Conservation (phyloP, 2,113 vertebrate genomes). For the Alaudala cheleensis region DNA sequence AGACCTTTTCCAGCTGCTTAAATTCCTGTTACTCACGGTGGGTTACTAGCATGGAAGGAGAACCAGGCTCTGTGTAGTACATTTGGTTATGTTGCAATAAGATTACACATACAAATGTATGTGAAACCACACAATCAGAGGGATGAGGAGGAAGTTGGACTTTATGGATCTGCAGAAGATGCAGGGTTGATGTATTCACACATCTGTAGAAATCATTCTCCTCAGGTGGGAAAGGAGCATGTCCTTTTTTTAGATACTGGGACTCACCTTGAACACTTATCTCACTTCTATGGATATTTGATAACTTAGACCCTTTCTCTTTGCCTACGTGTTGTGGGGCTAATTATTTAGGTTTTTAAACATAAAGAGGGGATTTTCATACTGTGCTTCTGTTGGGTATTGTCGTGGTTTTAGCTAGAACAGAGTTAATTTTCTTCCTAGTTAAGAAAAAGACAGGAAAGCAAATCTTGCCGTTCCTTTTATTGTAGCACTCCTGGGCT, state of each 20-base stretch:
- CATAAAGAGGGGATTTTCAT: neutral
- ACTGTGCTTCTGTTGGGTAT: neutral
- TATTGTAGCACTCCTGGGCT: neutral
- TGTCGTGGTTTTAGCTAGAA: neutral
- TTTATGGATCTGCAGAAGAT: neutral
- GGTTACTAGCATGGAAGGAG: neutral
- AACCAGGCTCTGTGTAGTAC: neutral
- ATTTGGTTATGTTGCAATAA: neutral
- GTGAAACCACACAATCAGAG: neutral
- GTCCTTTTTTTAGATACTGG: neutral
- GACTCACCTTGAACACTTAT: neutral
- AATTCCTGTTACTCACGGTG: neutral
- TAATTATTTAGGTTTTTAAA: neutral
- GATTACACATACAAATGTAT: neutral
- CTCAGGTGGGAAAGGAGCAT: neutral
- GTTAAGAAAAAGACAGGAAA: neutral
- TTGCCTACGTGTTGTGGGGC: neutral
- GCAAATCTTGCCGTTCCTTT: neutral
- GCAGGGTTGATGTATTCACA: neutral
- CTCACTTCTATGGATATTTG: neutral
- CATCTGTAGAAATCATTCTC: neutral
- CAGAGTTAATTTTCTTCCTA: neutral
- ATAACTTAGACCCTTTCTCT: neutral
- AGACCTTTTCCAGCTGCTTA: neutral
- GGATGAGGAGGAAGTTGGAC: neutral